A percentile compares a stretch with the other conserved stretches of the same genome.
phyloP scores from a whole-genome alignment of 2,113 vertebrate species.

The Protobothrops flavoviridis region DNA sequence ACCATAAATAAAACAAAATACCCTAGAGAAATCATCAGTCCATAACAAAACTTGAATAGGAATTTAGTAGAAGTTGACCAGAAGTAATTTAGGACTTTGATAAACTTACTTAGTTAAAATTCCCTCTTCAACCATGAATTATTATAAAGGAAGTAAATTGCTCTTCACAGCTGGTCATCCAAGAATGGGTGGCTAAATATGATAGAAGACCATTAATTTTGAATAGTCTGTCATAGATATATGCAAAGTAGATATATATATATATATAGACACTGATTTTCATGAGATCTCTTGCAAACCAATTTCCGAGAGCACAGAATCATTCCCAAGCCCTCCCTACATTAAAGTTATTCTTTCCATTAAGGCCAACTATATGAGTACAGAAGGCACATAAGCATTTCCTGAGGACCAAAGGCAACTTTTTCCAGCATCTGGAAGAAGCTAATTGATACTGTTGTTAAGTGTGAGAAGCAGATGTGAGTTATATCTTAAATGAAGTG shows the following conservation, averaged over 20 bases:
- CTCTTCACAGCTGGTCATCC: neutral
- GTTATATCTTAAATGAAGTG: neutral
- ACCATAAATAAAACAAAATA: neutral
- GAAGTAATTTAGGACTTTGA: neutral
- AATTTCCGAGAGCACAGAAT: neutral
- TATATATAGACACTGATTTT: neutral
- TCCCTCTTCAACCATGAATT: neutral
- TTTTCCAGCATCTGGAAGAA: neutral
- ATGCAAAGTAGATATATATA: neutral
- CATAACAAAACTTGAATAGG: neutral
- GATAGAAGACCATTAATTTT: neutral
- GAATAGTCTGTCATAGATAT: neutral
- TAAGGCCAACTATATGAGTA: neutral
- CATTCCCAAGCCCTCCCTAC: neutral
- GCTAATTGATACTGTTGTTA: neutral
- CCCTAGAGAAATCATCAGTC: neutral
- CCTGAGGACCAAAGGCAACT: neutral
- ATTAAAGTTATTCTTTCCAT: neutral
- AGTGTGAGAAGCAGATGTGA: neutral
- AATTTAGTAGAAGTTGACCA: neutral
- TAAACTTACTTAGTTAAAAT: neutral
- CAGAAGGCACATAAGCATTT: neutral
- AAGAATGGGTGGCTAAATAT: neutral
- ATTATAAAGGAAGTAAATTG: neutral
- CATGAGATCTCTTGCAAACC: neutral